Evolutionary conservation across 1,140 invertebrate genomes (phyloP).

Genomic region (Brachionus sp.): DNA sequence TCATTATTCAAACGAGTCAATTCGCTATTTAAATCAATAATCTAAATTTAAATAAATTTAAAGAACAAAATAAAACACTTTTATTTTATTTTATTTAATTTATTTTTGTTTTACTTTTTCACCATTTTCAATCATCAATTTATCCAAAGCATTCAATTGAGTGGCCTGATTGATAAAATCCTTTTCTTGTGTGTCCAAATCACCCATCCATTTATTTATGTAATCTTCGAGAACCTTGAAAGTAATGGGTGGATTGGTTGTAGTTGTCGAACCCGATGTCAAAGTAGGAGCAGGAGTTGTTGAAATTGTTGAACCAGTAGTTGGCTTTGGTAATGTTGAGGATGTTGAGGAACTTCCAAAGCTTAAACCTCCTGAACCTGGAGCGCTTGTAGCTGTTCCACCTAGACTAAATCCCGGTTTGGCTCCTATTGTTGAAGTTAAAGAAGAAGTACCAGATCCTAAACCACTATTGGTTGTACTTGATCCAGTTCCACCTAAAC

Average conservation of each 20-base stretch:
- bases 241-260: constrained; percentile 63
- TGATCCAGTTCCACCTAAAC: background rate
- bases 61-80: no score
- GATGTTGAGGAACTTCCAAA: background rate
- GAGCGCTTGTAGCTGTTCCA: background rate
- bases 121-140: constrained; percentile 79
- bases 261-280: background rate
- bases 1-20: constrained; percentile 80
- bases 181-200: constrained; percentile 87
- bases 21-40: constrained; percentile 76
- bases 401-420: background rate
- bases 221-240: constrained; percentile 84
- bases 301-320: constrained; percentile 10
- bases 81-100: no score
- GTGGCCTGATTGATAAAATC: constrained; percentile 87
- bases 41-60: constrained; percentile 61
- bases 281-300: background rate
- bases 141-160: constrained; percentile 90
- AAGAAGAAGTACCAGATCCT: background rate
- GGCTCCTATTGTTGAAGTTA: background rate
- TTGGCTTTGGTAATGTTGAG: background rate
- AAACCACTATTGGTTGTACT: background rate
- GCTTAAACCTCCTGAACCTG: background rate
- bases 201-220: constrained; percentile 91
- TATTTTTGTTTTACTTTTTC: no score